Base-by-base conservation (phyloP, 2,797 vertebrate species). In the Rachycentron canadum region DNA sequence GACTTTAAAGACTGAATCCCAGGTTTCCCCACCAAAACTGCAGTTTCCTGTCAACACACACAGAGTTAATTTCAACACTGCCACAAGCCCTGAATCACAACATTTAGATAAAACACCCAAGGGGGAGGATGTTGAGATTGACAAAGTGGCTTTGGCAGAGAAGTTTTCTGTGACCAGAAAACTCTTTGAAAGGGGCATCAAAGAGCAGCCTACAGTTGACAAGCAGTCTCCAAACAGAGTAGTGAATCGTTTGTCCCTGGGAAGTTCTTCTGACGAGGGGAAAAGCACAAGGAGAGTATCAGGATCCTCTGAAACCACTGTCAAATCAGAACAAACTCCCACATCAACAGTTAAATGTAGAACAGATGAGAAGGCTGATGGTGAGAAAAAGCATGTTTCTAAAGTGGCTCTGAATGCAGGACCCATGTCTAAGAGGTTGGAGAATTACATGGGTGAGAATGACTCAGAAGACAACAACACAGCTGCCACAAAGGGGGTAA, bases 161-260 rank as follows among this genome's bases (percentile, higher is more conserved):
- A 98, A 98, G 79, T 98, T 98, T 94, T 97, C 97, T 0, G 96
- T 97, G 81, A 97, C 97, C 26, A 96, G 97, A 84, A 98, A 97
- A 88, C 93, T 98, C 14, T 98, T 98, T 49, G 97, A 98, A 93
- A 95, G 95, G 78, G 96, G 96, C 82, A 88, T 95, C 76, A 97
- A 97, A 79, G 96, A 97, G 0, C 95, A 88, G 83, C 93, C 95
- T 25, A 79, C 84, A 0, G 84, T 89, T 36, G 97, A 98, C 49
- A 96, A 94, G 49, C 90, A 81, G 66, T 93, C 95, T 67, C 86
- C 95, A 40, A 95, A 76, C 76, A 93, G 94, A 86, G 84, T 76
- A 11, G 90, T 91, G 8, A 94, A 41, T 53, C 92, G 94, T 12
- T 71, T 94, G 69, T 94, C 87, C 58, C 89, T 95, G 2, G 94